Conservation (phyloP, 2,113 vertebrate genomes). For the Seriola rivoliana region DNA sequence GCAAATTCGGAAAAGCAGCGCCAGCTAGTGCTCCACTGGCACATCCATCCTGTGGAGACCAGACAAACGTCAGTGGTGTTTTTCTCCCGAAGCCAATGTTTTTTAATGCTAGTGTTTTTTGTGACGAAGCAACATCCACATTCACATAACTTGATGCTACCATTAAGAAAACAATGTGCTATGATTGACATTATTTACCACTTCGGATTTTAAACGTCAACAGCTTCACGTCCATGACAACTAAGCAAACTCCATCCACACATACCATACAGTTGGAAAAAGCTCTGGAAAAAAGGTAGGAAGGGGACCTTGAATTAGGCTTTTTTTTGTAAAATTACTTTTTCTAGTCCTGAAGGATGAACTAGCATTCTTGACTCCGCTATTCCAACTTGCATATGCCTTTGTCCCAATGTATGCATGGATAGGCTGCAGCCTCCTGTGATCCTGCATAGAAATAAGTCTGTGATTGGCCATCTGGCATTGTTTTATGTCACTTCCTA, state of each 20-base stretch:
- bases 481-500: slow-evolving; percentile 79
- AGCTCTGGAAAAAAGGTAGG: not conserved
- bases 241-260: not conserved
- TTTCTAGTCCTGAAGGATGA: not conserved
- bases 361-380: not conserved
- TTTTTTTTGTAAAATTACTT: not conserved
- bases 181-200: not conserved
- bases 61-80: not conserved
- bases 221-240: not conserved
- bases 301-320: not conserved
- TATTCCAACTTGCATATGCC: not conserved
- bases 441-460: slow-evolving; percentile 3
- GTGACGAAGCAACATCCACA: too few species aligned
- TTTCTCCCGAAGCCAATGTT: too few species aligned
- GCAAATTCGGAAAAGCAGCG: too few species aligned
- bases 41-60: not conserved
- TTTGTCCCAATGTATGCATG: not conserved
- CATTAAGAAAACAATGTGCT: not conserved
- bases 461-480: slow-evolving; percentile 78
- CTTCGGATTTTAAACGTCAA: too few species aligned
- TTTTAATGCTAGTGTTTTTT: too few species aligned
- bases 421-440: not conserved
- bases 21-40: not conserved
- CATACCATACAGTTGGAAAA: too few species aligned
- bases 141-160: too few species aligned